Evolutionary conservation across 2,797 vertebrate species (phyloP).

Genomic region (Clarias laeviceps): DNA sequence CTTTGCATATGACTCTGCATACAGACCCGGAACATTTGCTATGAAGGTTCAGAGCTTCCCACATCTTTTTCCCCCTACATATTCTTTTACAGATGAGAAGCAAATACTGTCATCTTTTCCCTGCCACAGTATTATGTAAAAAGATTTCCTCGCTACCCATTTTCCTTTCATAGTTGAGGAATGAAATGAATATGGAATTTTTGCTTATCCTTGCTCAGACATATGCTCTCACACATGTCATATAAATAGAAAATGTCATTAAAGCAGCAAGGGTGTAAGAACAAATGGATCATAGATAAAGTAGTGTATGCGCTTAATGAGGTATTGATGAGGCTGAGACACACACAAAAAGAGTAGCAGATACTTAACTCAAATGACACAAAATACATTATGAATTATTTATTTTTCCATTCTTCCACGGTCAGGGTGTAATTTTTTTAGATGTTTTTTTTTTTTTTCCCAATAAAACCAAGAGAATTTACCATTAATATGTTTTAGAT

Average conservation of each 20-base stretch:
- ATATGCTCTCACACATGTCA: not conserved
- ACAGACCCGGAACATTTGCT: conserved; percentile 6
- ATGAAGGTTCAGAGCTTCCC: conserved; percentile 13
- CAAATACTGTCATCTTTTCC: not conserved
- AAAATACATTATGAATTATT: conserved; percentile 4
- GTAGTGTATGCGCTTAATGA: conserved; percentile 57
- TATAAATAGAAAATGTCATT: not conserved
- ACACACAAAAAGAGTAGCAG: conserved; percentile 18
- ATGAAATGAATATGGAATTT: conserved; percentile 4
- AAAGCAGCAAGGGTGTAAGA: conserved; percentile 19
- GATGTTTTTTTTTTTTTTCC: too few relatives aligned
- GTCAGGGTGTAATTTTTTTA: too few relatives aligned
- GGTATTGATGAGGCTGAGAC: conserved; percentile 23
- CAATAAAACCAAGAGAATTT: too few relatives aligned
- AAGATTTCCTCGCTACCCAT: not conserved
- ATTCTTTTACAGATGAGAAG: not conserved
- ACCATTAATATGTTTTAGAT: too few relatives aligned
- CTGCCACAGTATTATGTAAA: not conserved
- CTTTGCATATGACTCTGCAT: not conserved
- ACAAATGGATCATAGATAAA: conserved; percentile 32
- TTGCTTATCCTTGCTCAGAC: not conserved
- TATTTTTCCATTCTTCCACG: not conserved
- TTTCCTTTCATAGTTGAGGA: conserved; percentile 30
- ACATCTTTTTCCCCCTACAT: not conserved
- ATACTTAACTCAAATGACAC: not conserved